Evolutionary conservation across 2,888 invertebrate genomes (phyloP).

Genomic region (Thelaira solivaga): DNA sequence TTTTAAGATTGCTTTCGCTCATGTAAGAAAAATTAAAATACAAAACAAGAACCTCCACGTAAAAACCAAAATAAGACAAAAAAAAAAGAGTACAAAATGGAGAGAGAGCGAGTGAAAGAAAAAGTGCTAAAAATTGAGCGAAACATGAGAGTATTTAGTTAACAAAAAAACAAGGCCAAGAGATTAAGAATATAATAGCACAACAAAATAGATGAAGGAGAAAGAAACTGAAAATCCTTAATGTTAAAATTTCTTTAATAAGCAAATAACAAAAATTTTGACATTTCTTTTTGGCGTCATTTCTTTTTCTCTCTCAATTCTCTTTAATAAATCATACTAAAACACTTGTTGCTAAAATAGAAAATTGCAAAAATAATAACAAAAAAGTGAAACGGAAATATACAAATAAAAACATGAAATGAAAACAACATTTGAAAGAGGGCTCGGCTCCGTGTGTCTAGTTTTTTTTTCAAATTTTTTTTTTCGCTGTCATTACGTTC

Average conservation of each 20-base stretch:
- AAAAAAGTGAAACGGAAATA: background rate
- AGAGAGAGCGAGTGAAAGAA: background rate
- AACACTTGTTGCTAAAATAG: conserved; percentile 50
- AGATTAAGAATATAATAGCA: conserved; percentile 29
- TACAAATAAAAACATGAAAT: background rate
- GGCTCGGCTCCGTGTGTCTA: conserved; percentile 50
- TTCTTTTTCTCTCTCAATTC: background rate
- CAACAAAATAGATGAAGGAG: conserved; percentile 31
- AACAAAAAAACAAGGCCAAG: background rate
- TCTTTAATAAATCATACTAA: background rate
- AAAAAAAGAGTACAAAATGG: background rate
- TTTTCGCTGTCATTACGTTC: too few relatives aligned
- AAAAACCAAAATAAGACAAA: background rate
- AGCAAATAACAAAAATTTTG: conserved; percentile 34
- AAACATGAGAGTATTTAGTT: background rate
- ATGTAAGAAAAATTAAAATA: background rate
- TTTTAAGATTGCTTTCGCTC: background rate
- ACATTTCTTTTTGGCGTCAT: conserved; percentile 4
- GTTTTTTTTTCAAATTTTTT: conserved; percentile 1
- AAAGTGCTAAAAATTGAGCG: too few relatives aligned
- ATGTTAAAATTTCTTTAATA: background rate
- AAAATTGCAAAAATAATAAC: background rate
- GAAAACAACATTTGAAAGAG: conserved; percentile 13
- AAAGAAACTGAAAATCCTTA: background rate
- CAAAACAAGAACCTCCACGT: background rate